Percentiles rank a stretch among this genome's conserved stretches.
Conservation (phyloP, 2,888 invertebrate genomes). For the Pachycephus smyrnensis region DNA sequence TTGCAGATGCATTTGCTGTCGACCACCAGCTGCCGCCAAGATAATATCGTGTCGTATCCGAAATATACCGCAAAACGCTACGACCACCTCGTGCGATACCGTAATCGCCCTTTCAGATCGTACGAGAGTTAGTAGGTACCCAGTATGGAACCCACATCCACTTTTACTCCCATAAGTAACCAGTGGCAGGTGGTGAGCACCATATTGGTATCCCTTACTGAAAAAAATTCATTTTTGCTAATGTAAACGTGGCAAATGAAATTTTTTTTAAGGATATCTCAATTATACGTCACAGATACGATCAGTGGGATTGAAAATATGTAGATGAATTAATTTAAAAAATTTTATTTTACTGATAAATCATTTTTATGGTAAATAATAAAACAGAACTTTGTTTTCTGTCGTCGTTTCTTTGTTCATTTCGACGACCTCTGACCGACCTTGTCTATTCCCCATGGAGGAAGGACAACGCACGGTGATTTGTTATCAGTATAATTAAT, state of each 20-base stretch:
- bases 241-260: not conserved
- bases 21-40: constrained; percentile 25
- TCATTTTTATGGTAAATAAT: not conserved
- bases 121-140: not conserved
- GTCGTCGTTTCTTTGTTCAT: not conserved
- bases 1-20: constrained; percentile 21
- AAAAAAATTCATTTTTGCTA: not conserved
- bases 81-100: not conserved
- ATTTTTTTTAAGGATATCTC: not conserved
- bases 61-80: constrained; percentile 17
- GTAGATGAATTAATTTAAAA: not conserved
- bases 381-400: not conserved
- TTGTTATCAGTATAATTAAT: constrained; percentile 20
- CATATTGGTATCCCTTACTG: not conserved
- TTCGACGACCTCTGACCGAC: constrained; percentile 10
- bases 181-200: not conserved
- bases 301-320: not conserved
- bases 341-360: not conserved
- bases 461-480: constrained; percentile 15
- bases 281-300: not conserved
- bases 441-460: constrained; percentile 10
- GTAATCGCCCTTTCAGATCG: not conserved
- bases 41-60: constrained; percentile 21
- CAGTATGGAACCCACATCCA: not conserved
- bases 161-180: not conserved